Base-by-base conservation (phyloP, 2,888 invertebrate genomes). In the Melinaea marsaeus region DNA sequence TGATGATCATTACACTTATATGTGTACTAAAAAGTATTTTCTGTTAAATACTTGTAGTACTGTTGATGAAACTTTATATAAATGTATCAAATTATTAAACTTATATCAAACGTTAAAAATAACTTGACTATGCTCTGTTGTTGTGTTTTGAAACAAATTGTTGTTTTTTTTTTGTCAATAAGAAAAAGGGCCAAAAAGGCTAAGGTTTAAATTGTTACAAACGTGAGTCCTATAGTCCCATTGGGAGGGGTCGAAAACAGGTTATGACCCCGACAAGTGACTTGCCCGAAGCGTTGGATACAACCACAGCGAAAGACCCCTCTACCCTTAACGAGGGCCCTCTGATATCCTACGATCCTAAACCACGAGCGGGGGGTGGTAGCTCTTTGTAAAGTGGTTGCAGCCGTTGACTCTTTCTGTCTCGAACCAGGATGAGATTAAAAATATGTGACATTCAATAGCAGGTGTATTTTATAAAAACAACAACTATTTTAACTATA, bases 201-300 rank as follows among this genome's bases (percentile, higher is more conserved):
- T 68, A 73, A 69, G 70, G 71, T 71, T 75, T 81, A 81, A 86
- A 88, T 86, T 84, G 87, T 79, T 85, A 79, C 83, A 85, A 85
- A 86, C 86, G 81, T 78, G 79, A 80, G 79, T 76, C 77, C 77
- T 75, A 80, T 79, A 82, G 80, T 84, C 85, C 85, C 85, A 79
- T 76, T 83, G 87, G 84, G 88, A 86, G 86, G 89, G 90, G 90
- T 89, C 90, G 87, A 88, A 88, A 89, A 89, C 90, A 90, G 90
- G 90, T 89, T 90, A 88, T 90, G 90, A 90, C 90, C 90, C 86
- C 88, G 87, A 88, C 89, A 86, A 90, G 87, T 88, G 86, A 87
- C 88, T 89, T 83, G 88, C 84, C 85, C 83, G 83, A 84, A 86
- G 85, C 84, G 81, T 85, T 80, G 77, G 74, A 80, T 77, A 74